phyloP scores from a whole-genome alignment of 2,113 vertebrate species.

The Edolisoma coerulescens region DNA sequence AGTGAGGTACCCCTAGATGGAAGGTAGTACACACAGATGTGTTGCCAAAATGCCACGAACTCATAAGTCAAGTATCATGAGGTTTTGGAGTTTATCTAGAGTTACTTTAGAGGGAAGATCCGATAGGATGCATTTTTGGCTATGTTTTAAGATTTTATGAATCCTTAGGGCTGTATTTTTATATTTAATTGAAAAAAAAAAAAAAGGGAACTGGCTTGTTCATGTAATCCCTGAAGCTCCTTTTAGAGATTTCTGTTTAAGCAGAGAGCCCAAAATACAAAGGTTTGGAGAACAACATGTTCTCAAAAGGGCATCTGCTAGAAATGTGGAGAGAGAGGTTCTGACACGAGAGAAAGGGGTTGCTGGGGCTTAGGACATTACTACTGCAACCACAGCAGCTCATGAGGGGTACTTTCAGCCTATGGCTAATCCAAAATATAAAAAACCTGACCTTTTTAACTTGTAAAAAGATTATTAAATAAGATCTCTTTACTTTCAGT shows the following conservation, averaged over 20 bases:
- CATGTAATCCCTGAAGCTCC: background rate
- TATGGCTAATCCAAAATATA: background rate
- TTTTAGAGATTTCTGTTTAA: background rate
- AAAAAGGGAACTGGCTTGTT: background rate
- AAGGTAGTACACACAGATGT: background rate
- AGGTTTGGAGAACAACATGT: background rate
- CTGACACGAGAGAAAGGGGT: background rate
- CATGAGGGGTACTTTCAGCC: background rate
- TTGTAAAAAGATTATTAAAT: background rate
- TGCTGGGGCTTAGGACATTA: background rate
- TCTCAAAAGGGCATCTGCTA: background rate
- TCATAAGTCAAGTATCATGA: rapidly evolving
- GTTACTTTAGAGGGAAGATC: background rate
- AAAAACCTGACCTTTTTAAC: rapidly evolving
- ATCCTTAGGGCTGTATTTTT: background rate
- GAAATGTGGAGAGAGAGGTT: background rate
- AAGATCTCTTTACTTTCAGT: background rate
- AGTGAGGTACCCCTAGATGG: background rate
- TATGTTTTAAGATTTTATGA: background rate
- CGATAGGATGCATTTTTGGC: background rate
- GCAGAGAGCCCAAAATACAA: background rate
- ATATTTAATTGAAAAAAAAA: background rate
- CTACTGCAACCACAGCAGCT: background rate
- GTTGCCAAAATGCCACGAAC: background rate
- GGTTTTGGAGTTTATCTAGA: background rate